Conservation (phyloP, 2,797 vertebrate genomes). For the Miichthys miiuy region DNA sequence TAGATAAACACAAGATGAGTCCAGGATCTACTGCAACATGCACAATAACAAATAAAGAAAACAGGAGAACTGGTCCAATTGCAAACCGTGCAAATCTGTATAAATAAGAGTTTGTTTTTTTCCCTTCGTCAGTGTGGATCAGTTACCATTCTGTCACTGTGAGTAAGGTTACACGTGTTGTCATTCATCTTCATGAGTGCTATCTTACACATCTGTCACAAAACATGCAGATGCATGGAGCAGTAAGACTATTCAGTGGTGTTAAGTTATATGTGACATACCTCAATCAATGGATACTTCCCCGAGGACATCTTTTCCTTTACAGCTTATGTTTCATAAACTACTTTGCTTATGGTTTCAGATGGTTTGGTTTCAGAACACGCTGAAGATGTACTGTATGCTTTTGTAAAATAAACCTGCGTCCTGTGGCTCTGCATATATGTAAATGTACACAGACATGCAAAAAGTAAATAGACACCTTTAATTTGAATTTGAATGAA, state of each 20-base stretch:
- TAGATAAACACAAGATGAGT: neutral
- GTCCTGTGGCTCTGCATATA: neutral
- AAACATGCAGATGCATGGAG: conserved; percentile 20
- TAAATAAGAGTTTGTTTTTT: neutral
- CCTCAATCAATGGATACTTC: conserved; percentile 22
- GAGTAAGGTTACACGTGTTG: conserved; percentile 34
- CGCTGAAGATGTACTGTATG: neutral
- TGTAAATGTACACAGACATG: too few species aligned
- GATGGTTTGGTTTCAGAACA: conserved; percentile 20
- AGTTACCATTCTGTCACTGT: conserved; percentile 39
- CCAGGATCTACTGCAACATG: neutral
- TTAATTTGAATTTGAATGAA: too few species aligned
- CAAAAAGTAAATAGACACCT: too few species aligned
- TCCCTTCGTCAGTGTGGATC: neutral
- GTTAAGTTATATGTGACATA: conserved; percentile 27
- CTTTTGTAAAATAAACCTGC: neutral
- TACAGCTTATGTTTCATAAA: conserved; percentile 39
- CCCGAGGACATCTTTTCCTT: neutral
- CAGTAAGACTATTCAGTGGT: neutral
- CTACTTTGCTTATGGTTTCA: conserved; percentile 7
- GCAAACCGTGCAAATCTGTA: neutral
- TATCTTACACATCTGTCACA: conserved; percentile 40
- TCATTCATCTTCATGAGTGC: conserved; percentile 41
- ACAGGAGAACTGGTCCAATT: neutral
- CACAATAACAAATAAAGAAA: neutral